Base-by-base conservation (phyloP, 2,113 vertebrate genomes). In the Vombatus ursinus region DNA sequence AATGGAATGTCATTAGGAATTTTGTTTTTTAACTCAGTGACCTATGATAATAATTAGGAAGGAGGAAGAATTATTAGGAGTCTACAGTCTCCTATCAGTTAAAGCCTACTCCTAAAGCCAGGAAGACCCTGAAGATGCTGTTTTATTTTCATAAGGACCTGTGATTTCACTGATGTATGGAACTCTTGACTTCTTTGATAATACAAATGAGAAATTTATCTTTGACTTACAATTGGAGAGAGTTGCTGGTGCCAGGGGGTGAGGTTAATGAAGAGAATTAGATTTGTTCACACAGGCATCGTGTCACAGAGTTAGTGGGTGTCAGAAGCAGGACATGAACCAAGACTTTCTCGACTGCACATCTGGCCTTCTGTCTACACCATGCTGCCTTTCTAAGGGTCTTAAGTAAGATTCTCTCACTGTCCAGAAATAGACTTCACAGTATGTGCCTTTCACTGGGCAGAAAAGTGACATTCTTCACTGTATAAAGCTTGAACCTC, bases 41-140 rank as follows among this genome's bases (percentile, higher is more conserved):
- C 25, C 92, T 95, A 54, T 50, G 92, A 44, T 48, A 96, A 92
- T 95, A 84, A 52, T 47, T 93, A 61, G 48, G 48, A 49, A 24
- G 8, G 49, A n/a, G 8, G 16, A 50, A 28, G 8, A 53, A 93
- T 95, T 95, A 9, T 50, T 92, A 90, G 91, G 97, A 93, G 84
- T 26, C 11, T 12, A 90, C 89, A 23, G 6, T 68, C 94, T 97
- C 89, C 24, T 57, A 16, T 90, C 92, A 94, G 49, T 92, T 96
- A 95, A 77, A 95, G 12, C 22, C 94, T 94, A 9, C 23, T 10
- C 95, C 54, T 12, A 61, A 61, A 61, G 57, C 57, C 28, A 57
- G 10, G 25, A 61, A 61, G 10, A 31, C 10, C 26, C 26, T 31
- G 28, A 61, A 61, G 10, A 12, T 2, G 2, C 28, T 31, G 10